phyloP scores from a whole-genome alignment of 30 jellyfish, hydroid and myxozoan genomes.

The Clytia hemisphaerica region DNA sequence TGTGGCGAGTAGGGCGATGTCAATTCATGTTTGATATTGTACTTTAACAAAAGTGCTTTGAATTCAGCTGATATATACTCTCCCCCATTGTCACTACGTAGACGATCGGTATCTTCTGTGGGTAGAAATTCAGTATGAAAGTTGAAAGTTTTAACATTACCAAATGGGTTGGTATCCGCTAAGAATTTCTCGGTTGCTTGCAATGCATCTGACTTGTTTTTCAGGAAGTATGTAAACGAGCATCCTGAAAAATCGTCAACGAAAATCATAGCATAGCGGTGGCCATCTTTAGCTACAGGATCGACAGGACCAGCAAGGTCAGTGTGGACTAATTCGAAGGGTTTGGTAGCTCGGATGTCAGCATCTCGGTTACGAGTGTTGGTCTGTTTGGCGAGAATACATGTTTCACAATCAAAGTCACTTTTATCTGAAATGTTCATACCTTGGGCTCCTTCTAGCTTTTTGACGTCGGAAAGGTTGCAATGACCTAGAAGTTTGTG shows the following conservation, averaged over 20 bases:
- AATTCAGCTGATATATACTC: slow-evolving; percentile 24
- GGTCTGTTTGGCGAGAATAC: neutral
- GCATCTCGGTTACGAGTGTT: slow-evolving; percentile 27
- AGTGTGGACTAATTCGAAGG: slow-evolving; percentile 31
- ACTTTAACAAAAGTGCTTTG: slow-evolving; percentile 4
- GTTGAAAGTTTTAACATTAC: slow-evolving; percentile 28
- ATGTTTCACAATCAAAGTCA: slow-evolving; percentile 29
- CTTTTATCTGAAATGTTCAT: slow-evolving; percentile 11
- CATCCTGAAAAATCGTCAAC: slow-evolving; percentile 44
- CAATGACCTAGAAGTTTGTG: slow-evolving; percentile 51
- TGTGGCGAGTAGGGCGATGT: slow-evolving; percentile 36
- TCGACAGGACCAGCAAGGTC: slow-evolving; percentile 47
- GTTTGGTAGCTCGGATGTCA: slow-evolving; percentile 29
- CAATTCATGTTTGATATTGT: slow-evolving; percentile 18
- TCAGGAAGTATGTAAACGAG: slow-evolving; percentile 33
- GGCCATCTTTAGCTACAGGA: slow-evolving; percentile 44
- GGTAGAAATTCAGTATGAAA: slow-evolving; percentile 19
- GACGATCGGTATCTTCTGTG: slow-evolving; percentile 8
- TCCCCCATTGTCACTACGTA: slow-evolving; percentile 35
- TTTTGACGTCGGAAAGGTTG: slow-evolving; percentile 15
- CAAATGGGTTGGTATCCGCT: slow-evolving; percentile 40
- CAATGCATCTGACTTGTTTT: slow-evolving; percentile 36
- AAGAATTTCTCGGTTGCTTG: slow-evolving; percentile 37
- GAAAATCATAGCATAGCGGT: slow-evolving; percentile 35
- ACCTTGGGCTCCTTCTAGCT: slow-evolving; percentile 35